Evolutionary conservation across 2,113 vertebrate species (phyloP).

Genomic region (Psephotus haematonotus): DNA sequence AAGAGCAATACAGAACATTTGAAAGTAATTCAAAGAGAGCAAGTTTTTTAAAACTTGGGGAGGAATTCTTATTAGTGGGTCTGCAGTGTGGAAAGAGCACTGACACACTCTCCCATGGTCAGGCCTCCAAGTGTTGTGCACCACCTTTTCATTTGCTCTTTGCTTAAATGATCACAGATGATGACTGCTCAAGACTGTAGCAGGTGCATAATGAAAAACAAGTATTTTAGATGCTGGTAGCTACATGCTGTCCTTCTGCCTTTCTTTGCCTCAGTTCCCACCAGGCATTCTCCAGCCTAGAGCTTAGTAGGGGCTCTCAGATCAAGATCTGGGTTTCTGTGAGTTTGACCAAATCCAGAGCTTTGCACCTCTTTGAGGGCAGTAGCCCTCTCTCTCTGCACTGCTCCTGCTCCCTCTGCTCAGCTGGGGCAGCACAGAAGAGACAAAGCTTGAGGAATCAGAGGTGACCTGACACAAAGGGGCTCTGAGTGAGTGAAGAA

Average conservation of each 20-base stretch:
- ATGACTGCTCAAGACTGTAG: background rate
- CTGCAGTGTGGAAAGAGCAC: background rate
- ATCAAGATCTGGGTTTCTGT: background rate
- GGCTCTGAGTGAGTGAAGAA: background rate
- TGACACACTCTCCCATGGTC: background rate
- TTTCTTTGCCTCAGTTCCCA: background rate
- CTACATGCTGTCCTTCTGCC: background rate
- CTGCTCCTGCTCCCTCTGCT: background rate
- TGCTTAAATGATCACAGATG: background rate
- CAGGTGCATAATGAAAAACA: rapidly evolving
- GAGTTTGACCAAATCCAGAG: background rate
- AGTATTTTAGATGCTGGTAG: background rate
- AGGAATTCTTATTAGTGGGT: background rate
- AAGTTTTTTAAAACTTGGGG: background rate
- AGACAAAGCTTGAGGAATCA: background rate
- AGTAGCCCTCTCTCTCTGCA: background rate
- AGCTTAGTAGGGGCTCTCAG: background rate
- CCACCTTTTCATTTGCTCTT: background rate
- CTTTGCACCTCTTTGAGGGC: background rate
- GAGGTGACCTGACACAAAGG: background rate
- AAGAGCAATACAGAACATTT: background rate
- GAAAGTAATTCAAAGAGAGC: background rate
- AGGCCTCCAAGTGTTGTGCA: background rate
- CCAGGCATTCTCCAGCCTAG: background rate
- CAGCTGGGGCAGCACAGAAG: background rate